Evolutionary conservation across 2,797 vertebrate genomes (phyloP).

Genomic region (Catharus ustulatus): DNA sequence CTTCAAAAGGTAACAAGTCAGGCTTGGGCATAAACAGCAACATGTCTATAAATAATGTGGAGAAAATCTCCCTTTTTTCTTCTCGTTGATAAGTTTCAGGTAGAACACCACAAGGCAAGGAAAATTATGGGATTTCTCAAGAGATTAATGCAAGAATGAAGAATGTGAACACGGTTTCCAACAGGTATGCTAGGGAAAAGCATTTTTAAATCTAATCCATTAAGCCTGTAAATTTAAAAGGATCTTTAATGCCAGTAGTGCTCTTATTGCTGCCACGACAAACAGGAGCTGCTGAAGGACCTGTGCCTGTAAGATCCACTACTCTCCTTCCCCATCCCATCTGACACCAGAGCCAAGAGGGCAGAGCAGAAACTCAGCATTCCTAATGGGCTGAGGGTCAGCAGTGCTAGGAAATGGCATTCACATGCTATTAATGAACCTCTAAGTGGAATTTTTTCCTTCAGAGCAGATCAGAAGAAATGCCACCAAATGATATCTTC

Average conservation of each 20-base stretch:
- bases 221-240: neutral
- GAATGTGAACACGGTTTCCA: rapidly evolving
- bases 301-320: rapidly evolving
- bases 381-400: neutral
- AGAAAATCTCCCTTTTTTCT: neutral
- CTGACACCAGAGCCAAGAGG: neutral
- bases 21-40: neutral
- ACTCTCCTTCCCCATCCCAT: rapidly evolving
- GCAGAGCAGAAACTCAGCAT: neutral
- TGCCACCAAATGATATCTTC: neutral
- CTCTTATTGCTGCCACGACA: neutral
- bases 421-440: neutral
- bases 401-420: neutral
- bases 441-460: neutral
- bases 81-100: neutral
- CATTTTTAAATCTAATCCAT: neutral
- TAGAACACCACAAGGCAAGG: neutral
- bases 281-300: neutral
- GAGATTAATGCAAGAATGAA: neutral
- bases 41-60: neutral
- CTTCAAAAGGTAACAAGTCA: neutral
- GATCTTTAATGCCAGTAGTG: neutral
- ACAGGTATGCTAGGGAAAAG: neutral
- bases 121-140: neutral
- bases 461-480: neutral